Evolutionary conservation across 2,888 invertebrate genomes (phyloP), one percentile per base, ranked within the genome.

Genomic region (Pyrrhosoma nymphula): DNA sequence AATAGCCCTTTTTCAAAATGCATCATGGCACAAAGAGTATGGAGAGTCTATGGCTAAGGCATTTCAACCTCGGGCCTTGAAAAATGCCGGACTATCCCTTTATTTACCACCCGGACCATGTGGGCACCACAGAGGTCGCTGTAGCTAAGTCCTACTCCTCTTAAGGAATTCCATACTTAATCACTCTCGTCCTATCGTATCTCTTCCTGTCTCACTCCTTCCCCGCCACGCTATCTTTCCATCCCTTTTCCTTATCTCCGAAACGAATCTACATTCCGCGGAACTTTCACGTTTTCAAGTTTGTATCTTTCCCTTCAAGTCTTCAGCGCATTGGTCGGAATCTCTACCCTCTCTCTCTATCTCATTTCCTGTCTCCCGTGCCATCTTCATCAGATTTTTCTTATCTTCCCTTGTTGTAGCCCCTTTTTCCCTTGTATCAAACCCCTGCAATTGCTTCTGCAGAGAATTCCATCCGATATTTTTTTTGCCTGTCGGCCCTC

Each of bases 131-230:
- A 91, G 60, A 39, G 69, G 69, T 63, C 47, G 69, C 93, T 63
- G 93, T 69, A 93, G 47, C 47, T 2, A 82, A 93, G 93, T 26
- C 55, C 89, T 55, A 89, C 89, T n/a, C 47, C 88, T 88, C 88
- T 39, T 63, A 93, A 93, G 93, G 93, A 93, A 93, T 93, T 93
- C 93, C 93, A 93, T 93, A 93, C 93, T 93, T 93, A 93, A 93
- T 93, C 93, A 93, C 93, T 93, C 35, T 26, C 20, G 47, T 69
- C 93, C 93, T 55, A 93, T 93, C 93, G 93, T 93, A 93, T 93
- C 93, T 93, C 93, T 93, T 93, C 93, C 93, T 75, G 93, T 93
- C 93, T 47, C 30, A 16, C 47, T 93, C 63, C 63, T 60, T 60
- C 69, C 35, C n/a, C 47, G 47, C 75, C 93, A 18, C 89, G 26